Conservation (phyloP, 2,113 vertebrate species). For the Camelus dromedarius region DNA sequence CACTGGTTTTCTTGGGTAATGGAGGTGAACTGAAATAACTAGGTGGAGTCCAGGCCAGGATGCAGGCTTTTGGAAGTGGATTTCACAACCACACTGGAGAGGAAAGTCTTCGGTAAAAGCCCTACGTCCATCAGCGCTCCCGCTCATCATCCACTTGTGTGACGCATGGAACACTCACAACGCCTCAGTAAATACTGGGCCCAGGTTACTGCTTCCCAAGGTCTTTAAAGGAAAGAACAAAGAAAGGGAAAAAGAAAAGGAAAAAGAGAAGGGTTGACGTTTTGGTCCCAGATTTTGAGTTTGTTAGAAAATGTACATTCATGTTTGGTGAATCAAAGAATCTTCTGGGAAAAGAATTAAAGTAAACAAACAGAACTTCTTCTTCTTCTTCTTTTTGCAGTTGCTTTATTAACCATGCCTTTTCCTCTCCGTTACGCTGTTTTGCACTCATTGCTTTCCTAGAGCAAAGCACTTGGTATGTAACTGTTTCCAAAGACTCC, state of each 20-base stretch:
- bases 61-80: conserved; percentile 84
- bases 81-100: conserved; percentile 82
- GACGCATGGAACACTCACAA: conserved; percentile 72
- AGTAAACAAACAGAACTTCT: conserved; percentile 87
- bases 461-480: conserved; percentile 89
- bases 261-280: conserved; percentile 56
- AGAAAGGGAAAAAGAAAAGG: background rate
- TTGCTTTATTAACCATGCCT: conserved; percentile 83
- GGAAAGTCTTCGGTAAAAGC: conserved; percentile 85
- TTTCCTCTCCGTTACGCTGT: conserved; percentile 54
- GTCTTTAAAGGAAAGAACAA: conserved; percentile 84
- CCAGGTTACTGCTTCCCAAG: conserved; percentile 82
- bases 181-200: conserved; percentile 73
- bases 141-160: conserved; percentile 73
- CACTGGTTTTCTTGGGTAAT: conserved; percentile 86
- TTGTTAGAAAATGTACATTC: conserved; percentile 97
- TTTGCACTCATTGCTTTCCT: conserved; percentile 83
- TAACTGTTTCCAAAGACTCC: conserved; percentile 85
- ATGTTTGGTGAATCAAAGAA: conserved; percentile 91
- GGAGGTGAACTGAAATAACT: conserved; percentile 87
- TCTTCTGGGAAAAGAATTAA: conserved; percentile 90
- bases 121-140: conserved; percentile 78
- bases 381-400: conserved; percentile 74
- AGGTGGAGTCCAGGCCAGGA: conserved; percentile 76
- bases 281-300: conserved; percentile 94